phyloP scores from a whole-genome alignment of 2,888 invertebrate genomes.

The Drosophila kambysellisi region DNA sequence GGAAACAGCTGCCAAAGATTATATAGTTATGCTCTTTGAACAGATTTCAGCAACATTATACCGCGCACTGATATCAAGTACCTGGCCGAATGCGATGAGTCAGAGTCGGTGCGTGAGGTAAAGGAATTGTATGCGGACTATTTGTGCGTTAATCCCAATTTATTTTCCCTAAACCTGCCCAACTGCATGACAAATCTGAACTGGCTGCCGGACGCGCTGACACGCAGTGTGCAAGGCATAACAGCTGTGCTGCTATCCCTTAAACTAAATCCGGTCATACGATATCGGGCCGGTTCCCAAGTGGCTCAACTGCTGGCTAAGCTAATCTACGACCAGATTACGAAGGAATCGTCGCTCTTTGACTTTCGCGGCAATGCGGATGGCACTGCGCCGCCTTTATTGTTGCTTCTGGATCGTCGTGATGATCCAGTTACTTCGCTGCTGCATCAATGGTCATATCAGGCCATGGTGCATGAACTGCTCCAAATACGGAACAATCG shows the following conservation, averaged over 20 bases:
- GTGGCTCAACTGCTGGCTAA: constrained; percentile 94
- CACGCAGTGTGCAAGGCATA: constrained; percentile 93
- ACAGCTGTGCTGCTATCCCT: constrained; percentile 94
- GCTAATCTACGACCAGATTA: constrained; percentile 92
- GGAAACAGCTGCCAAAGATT: background rate
- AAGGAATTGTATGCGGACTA: constrained; percentile 99
- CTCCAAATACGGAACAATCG: constrained; percentile 96
- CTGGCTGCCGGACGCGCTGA: constrained; percentile 92
- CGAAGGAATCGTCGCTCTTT: constrained; percentile 94
- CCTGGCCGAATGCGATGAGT: constrained; percentile 98
- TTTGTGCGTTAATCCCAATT: constrained; percentile 95
- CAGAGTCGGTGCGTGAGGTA: constrained; percentile 98
- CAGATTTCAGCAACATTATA: constrained; percentile 98
- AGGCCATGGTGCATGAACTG: constrained; percentile 99
- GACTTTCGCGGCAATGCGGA: constrained; percentile 90
- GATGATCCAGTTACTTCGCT: constrained; percentile 98
- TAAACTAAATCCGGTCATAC: constrained; percentile 95
- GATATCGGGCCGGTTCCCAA: constrained; percentile 95
- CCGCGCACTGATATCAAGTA: constrained; percentile 98
- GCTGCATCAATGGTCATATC: constrained; percentile 99
- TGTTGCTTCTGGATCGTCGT: constrained; percentile 96
- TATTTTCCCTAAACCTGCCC: constrained; percentile 93
- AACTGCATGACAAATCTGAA: constrained; percentile 89
- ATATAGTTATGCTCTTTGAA: background rate
- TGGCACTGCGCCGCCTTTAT: constrained; percentile 90